A percentile compares a stretch with the other conserved stretches of the same genome.
Evolutionary conservation across 2,888 invertebrate genomes (phyloP).

Genomic region (Gandaritis pyraliata): DNA sequence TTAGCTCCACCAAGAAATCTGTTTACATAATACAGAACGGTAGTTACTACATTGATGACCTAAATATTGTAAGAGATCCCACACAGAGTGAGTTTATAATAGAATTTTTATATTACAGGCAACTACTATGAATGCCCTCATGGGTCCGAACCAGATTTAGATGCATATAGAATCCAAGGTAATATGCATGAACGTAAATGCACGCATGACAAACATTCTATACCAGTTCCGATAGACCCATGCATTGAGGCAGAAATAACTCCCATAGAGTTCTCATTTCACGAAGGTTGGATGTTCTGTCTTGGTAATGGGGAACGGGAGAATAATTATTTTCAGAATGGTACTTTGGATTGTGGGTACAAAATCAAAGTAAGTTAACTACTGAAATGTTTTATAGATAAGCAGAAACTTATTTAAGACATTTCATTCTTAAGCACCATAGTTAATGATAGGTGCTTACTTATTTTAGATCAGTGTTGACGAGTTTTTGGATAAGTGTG

Average conservation of each 20-base stretch:
- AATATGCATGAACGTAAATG: constrained; percentile 78
- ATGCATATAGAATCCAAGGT: constrained; percentile 71
- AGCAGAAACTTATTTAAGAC: too few relatives aligned
- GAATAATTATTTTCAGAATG: constrained; percentile 76
- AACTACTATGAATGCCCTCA: constrained; percentile 73
- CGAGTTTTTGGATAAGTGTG: constrained; percentile 67
- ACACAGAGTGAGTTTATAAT: neutral
- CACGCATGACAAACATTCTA: constrained; percentile 64
- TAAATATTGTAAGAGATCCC: neutral
- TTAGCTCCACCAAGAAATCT: constrained; percentile 61
- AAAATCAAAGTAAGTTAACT: constrained; percentile 66
- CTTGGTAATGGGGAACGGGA: constrained; percentile 77
- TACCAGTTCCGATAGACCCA: constrained; percentile 66
- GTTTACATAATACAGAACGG: constrained; percentile 76
- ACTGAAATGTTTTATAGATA: too few relatives aligned
- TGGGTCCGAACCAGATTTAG: constrained; percentile 73
- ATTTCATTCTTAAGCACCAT: too few relatives aligned
- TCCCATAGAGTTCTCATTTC: constrained; percentile 76
- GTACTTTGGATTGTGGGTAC: constrained; percentile 77
- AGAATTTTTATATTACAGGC: constrained; percentile 50
- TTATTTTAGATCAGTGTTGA: constrained; percentile 60
- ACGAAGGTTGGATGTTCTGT: constrained; percentile 81
- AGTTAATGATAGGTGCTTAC: neutral
- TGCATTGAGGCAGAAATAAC: constrained; percentile 80
- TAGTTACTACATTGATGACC: constrained; percentile 37